Conservation (phyloP, 1,140 invertebrate species). For the Hyphantria cunea region DNA sequence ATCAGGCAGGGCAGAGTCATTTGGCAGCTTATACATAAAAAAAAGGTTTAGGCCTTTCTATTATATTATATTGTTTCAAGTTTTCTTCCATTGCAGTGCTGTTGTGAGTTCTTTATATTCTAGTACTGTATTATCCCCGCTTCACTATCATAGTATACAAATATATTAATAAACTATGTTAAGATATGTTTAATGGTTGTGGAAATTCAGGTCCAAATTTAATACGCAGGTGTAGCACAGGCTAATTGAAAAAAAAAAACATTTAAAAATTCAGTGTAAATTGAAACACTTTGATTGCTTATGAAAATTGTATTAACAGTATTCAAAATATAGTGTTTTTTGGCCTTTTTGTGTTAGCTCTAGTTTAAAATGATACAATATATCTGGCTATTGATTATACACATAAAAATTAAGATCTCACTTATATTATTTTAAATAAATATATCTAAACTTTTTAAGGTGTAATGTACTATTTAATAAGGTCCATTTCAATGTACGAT, state of each 20-base stretch:
- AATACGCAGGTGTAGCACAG: neutral
- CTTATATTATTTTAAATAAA: constrained; percentile 16
- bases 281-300: no score
- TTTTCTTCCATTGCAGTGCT: no score
- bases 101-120: no score
- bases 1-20: no score
- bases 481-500: constrained; percentile 16
- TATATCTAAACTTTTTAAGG: constrained; percentile 11
- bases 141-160: neutral
- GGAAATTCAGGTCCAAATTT: constrained; percentile 28
- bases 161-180: constrained; percentile 3
- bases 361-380: constrained; percentile 13
- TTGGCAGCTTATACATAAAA: no score
- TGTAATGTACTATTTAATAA: constrained; percentile 12
- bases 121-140: neutral
- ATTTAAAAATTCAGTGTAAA: no score
- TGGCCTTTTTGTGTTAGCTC: neutral
- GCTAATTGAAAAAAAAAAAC: neutral
- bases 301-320: neutral
- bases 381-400: constrained; percentile 23
- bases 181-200: constrained; percentile 23
- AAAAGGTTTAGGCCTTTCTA: no score
- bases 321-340: neutral
- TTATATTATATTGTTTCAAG: no score
- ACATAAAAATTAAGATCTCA: constrained; percentile 23